Percentiles rank a stretch among this genome's conserved stretches.
Conservation (phyloP, 2,888 invertebrate species). For the Drosophila prostipennis region DNA sequence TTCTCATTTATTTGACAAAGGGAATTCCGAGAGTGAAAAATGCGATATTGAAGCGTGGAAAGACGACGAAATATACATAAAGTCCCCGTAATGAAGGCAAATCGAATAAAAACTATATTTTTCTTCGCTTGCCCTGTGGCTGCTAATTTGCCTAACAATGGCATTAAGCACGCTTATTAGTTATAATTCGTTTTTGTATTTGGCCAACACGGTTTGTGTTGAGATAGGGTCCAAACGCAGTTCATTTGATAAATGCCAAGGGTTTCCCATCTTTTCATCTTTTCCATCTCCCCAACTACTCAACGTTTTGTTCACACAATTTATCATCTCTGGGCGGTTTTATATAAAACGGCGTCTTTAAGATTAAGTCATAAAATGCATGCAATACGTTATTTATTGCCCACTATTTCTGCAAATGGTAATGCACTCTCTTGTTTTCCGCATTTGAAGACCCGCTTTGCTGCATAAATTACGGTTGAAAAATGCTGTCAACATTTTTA, state of each 20-base stretch:
- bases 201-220: constrained; percentile 49
- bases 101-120: constrained; percentile 36
- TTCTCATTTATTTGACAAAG: constrained; percentile 28
- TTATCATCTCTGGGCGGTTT: constrained; percentile 43
- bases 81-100: constrained; percentile 23
- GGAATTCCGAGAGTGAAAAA: constrained; percentile 35
- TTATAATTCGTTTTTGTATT: constrained; percentile 64
- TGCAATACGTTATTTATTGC: constrained; percentile 32
- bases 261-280: constrained; percentile 28
- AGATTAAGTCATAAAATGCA: constrained; percentile 24
- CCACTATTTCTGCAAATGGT: constrained; percentile 22
- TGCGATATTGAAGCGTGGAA: constrained; percentile 17
- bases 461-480: constrained; percentile 29
- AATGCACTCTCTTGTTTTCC: constrained; percentile 38
- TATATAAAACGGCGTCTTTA: constrained; percentile 24
- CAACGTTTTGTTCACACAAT: constrained; percentile 61
- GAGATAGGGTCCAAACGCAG: constrained; percentile 8
- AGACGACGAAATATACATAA: constrained; percentile 12
- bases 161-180: constrained; percentile 63
- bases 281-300: constrained; percentile 21
- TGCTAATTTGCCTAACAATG: constrained; percentile 70
- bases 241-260: constrained; percentile 53
- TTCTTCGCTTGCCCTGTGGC: constrained; percentile 31
- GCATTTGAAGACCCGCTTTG: constrained; percentile 18
- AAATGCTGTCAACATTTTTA: constrained; percentile 26